Percentiles rank a stretch among this genome's conserved stretches.
These are phyloP conservation scores for Otolemur crassicaudatus DNA, from an alignment of 2,797 vertebrate species.

Conservation along the genomic window DNA sequence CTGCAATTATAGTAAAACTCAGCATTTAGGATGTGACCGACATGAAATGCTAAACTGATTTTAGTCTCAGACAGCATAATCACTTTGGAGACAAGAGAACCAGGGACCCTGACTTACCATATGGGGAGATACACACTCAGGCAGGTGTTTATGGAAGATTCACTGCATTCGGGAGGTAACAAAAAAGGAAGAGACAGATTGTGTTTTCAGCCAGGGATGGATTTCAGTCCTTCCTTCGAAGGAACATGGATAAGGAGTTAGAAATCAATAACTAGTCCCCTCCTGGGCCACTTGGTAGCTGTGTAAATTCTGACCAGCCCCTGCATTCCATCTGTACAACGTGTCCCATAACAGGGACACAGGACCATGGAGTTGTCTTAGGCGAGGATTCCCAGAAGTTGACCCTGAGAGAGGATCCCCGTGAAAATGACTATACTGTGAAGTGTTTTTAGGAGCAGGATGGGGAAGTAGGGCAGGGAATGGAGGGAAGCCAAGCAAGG, in stretches of 20 bases:
- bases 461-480: not conserved
- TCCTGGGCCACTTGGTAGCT: not conserved
- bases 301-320: not conserved
- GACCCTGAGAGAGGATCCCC: not conserved
- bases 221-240: not conserved
- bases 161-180: not conserved
- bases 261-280: not conserved
- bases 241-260: not conserved
- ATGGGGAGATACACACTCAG: not conserved
- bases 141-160: not conserved
- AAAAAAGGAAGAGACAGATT: not conserved
- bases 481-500: not conserved
- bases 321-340: not conserved
- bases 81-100: not conserved
- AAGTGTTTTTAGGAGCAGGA: not conserved
- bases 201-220: not conserved
- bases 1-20: constrained; percentile 62
- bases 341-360: not conserved
- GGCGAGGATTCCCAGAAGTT: not conserved
- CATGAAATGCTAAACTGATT: constrained; percentile 57
- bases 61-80: constrained; percentile 14
- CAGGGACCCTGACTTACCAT: not conserved
- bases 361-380: not conserved
- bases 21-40: constrained; percentile 63
- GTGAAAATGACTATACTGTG: not conserved